phyloP scores from a whole-genome alignment of 1,140 invertebrate species.

The Drosophila ficusphila region DNA sequence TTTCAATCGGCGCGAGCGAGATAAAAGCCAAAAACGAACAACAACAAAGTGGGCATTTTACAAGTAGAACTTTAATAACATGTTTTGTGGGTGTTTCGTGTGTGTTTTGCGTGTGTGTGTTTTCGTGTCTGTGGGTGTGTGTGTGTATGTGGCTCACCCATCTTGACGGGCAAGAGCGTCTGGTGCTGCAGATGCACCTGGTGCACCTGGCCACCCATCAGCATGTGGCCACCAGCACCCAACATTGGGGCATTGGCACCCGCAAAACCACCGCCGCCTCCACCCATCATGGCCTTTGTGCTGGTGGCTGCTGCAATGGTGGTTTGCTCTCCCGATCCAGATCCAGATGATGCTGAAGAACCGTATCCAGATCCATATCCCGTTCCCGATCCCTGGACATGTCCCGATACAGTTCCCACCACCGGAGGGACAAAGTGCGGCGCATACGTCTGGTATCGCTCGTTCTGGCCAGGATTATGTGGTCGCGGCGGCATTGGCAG shows the following conservation, averaged over 20 bases:
- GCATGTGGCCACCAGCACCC: constrained; percentile 31
- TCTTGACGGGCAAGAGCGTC: constrained; percentile 73
- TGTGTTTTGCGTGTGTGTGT: constrained; percentile 10
- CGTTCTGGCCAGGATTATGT: constrained; percentile 38
- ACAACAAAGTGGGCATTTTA: constrained; percentile 45
- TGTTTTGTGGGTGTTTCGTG: constrained; percentile 16
- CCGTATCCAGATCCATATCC: not conserved
- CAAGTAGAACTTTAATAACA: constrained; percentile 32
- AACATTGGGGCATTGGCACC: constrained; percentile 9
- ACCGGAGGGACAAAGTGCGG: constrained; percentile 59
- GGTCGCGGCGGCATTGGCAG: constrained; percentile 48
- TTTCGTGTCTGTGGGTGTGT: constrained; percentile 13
- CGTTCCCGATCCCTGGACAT: not conserved
- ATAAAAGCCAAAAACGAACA: constrained; percentile 58
- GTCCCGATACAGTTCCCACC: constrained; percentile 2
- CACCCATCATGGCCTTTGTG: constrained; percentile 17
- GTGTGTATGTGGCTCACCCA: constrained; percentile 73
- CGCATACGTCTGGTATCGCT: constrained; percentile 68
- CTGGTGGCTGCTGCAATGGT: constrained; percentile 26
- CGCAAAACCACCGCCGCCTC: constrained; percentile 11
- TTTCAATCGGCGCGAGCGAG: constrained; percentile 34
- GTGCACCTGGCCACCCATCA: constrained; percentile 58
- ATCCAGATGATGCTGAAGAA: no score
- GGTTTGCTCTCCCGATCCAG: constrained; percentile 17
- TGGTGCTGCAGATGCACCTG: constrained; percentile 73